A percentile compares a stretch with the other conserved stretches of the same genome.
These are phyloP conservation scores for Bombus ignitus DNA, from an alignment of 1,140 invertebrate genomes.

Conservation along the genomic window DNA sequence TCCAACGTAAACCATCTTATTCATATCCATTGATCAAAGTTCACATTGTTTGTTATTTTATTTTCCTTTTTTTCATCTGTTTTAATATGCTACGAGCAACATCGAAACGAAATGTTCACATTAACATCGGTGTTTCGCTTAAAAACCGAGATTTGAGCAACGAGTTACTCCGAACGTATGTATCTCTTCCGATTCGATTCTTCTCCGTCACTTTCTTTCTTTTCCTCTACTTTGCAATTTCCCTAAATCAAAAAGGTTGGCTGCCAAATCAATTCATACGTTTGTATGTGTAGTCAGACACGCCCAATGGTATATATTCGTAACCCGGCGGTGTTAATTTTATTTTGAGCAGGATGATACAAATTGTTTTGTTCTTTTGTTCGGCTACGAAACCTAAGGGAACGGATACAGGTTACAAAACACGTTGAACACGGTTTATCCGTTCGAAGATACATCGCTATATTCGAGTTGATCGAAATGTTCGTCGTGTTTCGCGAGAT, in stretches of 20 bases:
- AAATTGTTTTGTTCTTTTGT: conserved; percentile 13
- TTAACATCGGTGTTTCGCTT: neutral
- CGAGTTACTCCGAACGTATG: neutral
- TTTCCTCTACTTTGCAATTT: neutral
- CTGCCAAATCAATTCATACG: conserved; percentile 17
- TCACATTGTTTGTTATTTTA: neutral
- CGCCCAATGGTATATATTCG: neutral
- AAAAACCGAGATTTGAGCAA: conserved; percentile 2
- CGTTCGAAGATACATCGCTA: conserved; percentile 14
- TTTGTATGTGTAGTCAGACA: conserved; percentile 6
- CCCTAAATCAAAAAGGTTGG: neutral
- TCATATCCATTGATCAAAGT: neutral
- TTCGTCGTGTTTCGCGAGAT: conserved; percentile 12
- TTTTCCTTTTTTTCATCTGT: neutral
- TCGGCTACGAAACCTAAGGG: conserved; percentile 19
- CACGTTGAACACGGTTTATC: conserved; percentile 29
- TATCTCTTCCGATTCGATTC: neutral
- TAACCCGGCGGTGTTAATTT: conserved; percentile 12
- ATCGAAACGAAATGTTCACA: neutral
- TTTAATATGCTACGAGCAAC: neutral
- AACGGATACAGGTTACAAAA: conserved; percentile 37
- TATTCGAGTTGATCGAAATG: conserved; percentile 13
- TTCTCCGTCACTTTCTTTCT: neutral
- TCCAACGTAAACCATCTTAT: neutral
- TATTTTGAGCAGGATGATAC: conserved; percentile 33